Conservation (phyloP, 2,113 vertebrate genomes). For the Indri indri region DNA sequence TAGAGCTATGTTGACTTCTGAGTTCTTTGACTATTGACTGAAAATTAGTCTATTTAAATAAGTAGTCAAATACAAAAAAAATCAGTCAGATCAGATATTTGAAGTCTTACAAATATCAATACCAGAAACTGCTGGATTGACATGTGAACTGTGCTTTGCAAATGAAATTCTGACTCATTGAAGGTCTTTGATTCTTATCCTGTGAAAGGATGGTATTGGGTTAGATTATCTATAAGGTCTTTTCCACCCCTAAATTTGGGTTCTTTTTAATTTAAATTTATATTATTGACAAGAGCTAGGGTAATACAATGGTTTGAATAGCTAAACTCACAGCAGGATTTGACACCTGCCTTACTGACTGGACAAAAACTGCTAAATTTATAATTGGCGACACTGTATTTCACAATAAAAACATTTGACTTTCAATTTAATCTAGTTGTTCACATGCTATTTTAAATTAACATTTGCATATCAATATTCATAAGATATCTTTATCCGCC, state of each 20-base stretch:
- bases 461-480: conserved; percentile 46
- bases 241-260: background rate
- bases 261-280: background rate
- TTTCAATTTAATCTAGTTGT: background rate
- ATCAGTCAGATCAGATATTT: background rate
- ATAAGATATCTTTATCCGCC: background rate
- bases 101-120: background rate
- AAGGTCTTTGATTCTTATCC: background rate
- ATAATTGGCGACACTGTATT: background rate
- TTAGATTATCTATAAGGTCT: background rate
- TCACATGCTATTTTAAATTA: conserved; percentile 47
- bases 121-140: background rate
- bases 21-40: background rate
- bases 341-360: background rate
- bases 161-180: background rate
- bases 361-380: background rate
- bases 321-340: background rate
- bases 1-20: background rate
- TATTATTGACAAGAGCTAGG: background rate
- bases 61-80: background rate
- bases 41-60: background rate
- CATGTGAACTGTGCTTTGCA: background rate
- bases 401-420: background rate
- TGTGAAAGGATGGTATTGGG: background rate
- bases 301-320: background rate